Conservation (phyloP, 2,797 vertebrate genomes). For the Enteromius fasciolatus region DNA sequence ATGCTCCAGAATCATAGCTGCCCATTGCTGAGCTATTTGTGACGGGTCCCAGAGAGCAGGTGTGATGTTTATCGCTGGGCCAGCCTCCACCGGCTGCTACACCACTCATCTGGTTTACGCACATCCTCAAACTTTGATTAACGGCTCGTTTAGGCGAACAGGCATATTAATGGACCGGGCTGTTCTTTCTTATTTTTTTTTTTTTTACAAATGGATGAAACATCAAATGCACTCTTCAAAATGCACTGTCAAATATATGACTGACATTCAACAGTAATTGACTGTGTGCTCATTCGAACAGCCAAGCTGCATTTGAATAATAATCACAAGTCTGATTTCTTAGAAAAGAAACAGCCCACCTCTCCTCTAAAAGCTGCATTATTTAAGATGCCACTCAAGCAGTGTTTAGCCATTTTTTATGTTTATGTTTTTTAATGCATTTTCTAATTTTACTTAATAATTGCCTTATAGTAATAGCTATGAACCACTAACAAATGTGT, state of each 20-base stretch:
- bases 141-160: slow-evolving; percentile 45
- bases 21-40: slow-evolving; percentile 57
- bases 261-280: slow-evolving; percentile 31
- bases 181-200: slow-evolving; percentile 60
- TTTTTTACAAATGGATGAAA: slow-evolving; percentile 39
- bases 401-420: background rate
- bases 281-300: background rate
- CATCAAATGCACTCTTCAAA: slow-evolving; percentile 30
- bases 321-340: slow-evolving; percentile 16
- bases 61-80: slow-evolving; percentile 18
- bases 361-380: background rate
- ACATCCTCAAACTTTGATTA: slow-evolving; percentile 51
- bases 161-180: slow-evolving; percentile 45
- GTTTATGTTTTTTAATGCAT: background rate
- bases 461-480: background rate
- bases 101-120: slow-evolving; percentile 16
- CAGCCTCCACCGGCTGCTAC: slow-evolving; percentile 41
- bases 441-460: background rate
- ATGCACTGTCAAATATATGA: slow-evolving; percentile 21
- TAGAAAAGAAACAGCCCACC: background rate
- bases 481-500: background rate
- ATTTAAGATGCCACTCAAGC: background rate
- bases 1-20: slow-evolving; percentile 64
- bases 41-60: background rate
- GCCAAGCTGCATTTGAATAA: slow-evolving; percentile 4